These are phyloP conservation scores for Mylabris phalerata DNA, from an alignment of 1,140 invertebrate species.

Conservation along the genomic window DNA sequence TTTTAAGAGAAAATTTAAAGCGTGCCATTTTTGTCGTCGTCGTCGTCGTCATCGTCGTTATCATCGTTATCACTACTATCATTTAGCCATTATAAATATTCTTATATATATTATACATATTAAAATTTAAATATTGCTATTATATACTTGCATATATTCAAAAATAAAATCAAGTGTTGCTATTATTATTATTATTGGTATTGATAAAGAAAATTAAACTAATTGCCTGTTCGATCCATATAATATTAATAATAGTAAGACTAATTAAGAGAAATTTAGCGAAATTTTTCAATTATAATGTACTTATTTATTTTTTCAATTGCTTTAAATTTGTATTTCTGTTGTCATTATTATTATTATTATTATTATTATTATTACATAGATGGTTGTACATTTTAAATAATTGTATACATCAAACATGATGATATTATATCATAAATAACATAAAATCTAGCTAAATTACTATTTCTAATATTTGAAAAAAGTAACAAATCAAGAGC, in stretches of 20 bases:
- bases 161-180: not conserved
- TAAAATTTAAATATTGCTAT: not conserved
- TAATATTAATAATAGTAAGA: not conserved
- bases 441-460: no score
- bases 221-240: not conserved
- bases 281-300: no score
- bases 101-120: conserved; percentile 27
- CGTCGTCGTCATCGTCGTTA: conserved; percentile 22
- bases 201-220: no score
- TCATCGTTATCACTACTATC: conserved; percentile 20
- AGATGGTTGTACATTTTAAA: no score
- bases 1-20: conserved; percentile 18
- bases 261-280: no score
- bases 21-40: conserved; percentile 33
- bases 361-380: no score
- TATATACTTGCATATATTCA: not conserved
- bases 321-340: no score
- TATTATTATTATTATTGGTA: not conserved
- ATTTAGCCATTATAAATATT: conserved; percentile 35
- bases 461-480: conserved; percentile 14
- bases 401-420: no score
- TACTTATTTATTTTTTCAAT: no score
- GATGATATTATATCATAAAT: no score
- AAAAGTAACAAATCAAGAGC: no score
- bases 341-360: no score